Evolutionary conservation across 2,888 invertebrate species (phyloP).

Genomic region (Deroplatys truncata): DNA sequence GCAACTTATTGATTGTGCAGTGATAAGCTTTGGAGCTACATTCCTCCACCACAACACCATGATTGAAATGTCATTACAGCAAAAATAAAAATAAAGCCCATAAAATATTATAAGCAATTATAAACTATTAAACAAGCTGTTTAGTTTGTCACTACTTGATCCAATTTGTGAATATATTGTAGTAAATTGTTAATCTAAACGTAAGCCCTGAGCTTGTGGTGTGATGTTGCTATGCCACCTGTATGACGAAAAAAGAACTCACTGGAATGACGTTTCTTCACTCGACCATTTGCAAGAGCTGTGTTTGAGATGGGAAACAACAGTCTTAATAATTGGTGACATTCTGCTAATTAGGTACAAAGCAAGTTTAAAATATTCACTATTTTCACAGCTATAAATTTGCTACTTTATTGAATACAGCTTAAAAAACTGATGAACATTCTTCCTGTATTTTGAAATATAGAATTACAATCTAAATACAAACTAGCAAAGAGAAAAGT

Average conservation of each 20-base stretch:
- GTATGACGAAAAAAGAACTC: not conserved
- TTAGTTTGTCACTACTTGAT: not conserved
- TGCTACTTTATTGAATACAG: not conserved
- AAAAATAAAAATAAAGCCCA: not conserved
- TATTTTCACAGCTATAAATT: not conserved
- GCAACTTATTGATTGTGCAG: not conserved
- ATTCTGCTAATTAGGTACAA: not conserved
- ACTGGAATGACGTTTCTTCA: not conserved
- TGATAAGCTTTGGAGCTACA: not conserved
- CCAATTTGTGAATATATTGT: not conserved
- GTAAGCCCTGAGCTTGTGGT: not conserved
- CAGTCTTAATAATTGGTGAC: not conserved
- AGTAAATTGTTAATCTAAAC: not conserved
- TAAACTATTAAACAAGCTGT: not conserved
- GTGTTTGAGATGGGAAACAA: not conserved
- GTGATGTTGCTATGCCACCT: not conserved
- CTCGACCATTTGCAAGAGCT: not conserved
- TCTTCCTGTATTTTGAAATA: not conserved
- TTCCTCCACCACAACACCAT: not conserved
- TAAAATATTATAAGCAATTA: not conserved
- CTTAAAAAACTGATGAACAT: not conserved
- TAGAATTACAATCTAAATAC: not conserved
- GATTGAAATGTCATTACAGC: not conserved
- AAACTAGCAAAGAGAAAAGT: not conserved
- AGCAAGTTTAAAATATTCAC: not conserved